Base-by-base conservation (phyloP, 2,797 vertebrate species). In the Spea hammondii region DNA sequence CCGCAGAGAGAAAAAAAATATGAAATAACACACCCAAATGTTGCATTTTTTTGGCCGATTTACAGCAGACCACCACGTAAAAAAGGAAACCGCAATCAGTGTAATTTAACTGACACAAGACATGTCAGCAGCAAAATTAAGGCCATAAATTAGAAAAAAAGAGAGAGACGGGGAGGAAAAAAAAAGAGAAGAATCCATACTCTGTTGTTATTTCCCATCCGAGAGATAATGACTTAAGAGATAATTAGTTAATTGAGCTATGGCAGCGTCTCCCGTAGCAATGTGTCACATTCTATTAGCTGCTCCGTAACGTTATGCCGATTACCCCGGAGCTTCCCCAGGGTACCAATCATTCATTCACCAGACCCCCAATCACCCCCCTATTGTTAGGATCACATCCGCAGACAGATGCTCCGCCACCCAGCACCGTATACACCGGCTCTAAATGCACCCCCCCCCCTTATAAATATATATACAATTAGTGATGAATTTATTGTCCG, bases 261-360 rank as follows among this genome's bases (percentile, higher is more conserved):
- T 17, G 82, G 83, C 65, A 81, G 57, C 77, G 50, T 83, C 83
- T 85, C 85, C 80, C 62, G 75, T 62, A 86, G 85, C 82, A 78
- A 84, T 80, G 80, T 84, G 83, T 83, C 84, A 84, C 80, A 70
- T 82, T 74, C 80, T 9, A 50, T 84, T 83, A 83, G 4, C 76
- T 1, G 8, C 80, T 32, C 74, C 0, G 1, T n/a, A 62, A 74
- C 0, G 0, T 0, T 54, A 46, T 0, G 73, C 76, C 85, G 70
- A 53, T 77, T 73, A 50, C 60, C 1, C 82, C 85, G 84, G 72
- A n/a, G 17, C 79, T 78, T 83, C 65, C 53, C 46, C 78, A 76
- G 78, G 77, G 67, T 65, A 76, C 78, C 2, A 44, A 81, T 73
- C 81, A 51, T 66, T 84, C 53, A 17, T 83, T 79, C 74, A 59